Percentiles rank a stretch among this genome's conserved stretches.
phyloP scores from a whole-genome alignment of 2,797 vertebrate species.

The Danio choprae region DNA sequence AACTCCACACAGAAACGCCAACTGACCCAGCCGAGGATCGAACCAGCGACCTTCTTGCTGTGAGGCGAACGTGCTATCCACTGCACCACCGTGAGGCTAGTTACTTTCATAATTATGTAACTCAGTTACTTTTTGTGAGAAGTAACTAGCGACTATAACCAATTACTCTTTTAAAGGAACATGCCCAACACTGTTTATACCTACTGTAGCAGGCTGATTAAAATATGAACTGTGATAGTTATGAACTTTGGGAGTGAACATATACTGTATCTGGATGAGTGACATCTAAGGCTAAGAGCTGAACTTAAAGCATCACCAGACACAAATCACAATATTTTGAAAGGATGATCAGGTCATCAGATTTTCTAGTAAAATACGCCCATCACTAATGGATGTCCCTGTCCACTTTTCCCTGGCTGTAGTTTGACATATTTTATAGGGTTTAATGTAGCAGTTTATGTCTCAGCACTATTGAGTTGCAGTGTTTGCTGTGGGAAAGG shows the following conservation, averaged over 20 bases:
- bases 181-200: no score
- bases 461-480: slow-evolving; percentile 6
- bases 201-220: no score
- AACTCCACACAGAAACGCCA: no score
- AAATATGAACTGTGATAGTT: not conserved
- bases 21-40: no score
- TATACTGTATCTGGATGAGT: not conserved
- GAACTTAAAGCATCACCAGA: not conserved
- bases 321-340: not conserved
- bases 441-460: slow-evolving; percentile 31
- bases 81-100: no score
- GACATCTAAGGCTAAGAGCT: not conserved
- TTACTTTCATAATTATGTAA: no score
- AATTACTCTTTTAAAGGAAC: no score
- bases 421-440: slow-evolving; percentile 7
- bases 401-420: not conserved
- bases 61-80: no score
- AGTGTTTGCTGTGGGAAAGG: slow-evolving; percentile 17
- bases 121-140: no score
- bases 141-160: no score
- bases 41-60: no score
- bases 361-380: not conserved
- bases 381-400: slow-evolving; percentile 15
- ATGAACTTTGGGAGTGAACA: not conserved
- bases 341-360: not conserved